Evolutionary conservation across 2,797 vertebrate species (phyloP).

Genomic region (Carapus acus): DNA sequence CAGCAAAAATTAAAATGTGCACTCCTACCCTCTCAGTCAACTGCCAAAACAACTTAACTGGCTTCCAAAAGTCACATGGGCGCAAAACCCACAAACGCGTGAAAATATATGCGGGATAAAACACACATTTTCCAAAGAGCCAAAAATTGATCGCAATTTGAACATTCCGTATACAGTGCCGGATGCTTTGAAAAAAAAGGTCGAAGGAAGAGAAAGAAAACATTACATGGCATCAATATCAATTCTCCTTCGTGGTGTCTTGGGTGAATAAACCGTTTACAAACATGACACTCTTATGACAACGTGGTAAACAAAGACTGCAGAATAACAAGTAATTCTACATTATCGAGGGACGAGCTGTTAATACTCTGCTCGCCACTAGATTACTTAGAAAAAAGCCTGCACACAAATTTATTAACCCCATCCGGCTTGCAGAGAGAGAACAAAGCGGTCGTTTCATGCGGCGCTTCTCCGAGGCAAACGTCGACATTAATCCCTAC

Average conservation of each 20-base stretch:
- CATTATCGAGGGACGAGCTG: constrained; percentile 54
- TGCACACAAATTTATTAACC: constrained; percentile 57
- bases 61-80: constrained; percentile 47
- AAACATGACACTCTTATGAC: not conserved
- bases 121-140: not conserved
- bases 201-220: too few relatives aligned
- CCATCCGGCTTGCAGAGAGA: constrained; percentile 66
- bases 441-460: constrained; percentile 73
- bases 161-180: not conserved
- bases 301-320: constrained; percentile 12
- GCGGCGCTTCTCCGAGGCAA: constrained; percentile 57
- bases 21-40: constrained; percentile 39
- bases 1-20: constrained; percentile 61
- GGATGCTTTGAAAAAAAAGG: too few relatives aligned
- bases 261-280: not conserved
- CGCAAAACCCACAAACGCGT: constrained; percentile 1
- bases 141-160: not conserved
- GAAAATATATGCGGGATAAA: constrained; percentile 35
- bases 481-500: constrained; percentile 12
- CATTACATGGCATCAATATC: too few relatives aligned
- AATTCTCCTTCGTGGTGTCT: too few relatives aligned
- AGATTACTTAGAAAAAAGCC: constrained; percentile 61
- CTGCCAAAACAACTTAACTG: constrained; percentile 38
- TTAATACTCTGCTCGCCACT: constrained; percentile 45
- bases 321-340: constrained; percentile 31